Percentiles rank a stretch among this genome's conserved stretches.
Evolutionary conservation across 2,888 invertebrate genomes (phyloP).

Genomic region (Capitulum mitella): DNA sequence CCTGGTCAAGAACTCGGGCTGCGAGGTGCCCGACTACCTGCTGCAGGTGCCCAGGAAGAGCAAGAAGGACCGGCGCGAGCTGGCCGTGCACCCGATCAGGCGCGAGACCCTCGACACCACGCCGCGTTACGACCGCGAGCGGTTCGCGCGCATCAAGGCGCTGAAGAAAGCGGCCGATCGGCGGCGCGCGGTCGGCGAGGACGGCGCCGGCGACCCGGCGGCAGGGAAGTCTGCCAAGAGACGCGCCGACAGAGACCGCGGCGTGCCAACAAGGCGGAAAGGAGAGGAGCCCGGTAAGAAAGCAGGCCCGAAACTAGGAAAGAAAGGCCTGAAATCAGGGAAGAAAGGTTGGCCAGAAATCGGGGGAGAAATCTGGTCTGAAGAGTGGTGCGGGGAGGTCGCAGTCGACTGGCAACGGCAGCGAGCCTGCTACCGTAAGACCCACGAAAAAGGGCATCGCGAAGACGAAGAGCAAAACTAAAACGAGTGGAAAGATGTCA

Average conservation of each 20-base stretch:
- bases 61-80: slow-evolving; percentile 49
- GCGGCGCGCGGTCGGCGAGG: background rate
- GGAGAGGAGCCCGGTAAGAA: background rate
- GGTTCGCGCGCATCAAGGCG: slow-evolving; percentile 1
- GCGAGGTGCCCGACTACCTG: slow-evolving; percentile 87
- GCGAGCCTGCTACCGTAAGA: background rate
- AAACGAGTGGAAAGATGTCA: background rate
- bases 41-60: slow-evolving; percentile 61
- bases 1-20: slow-evolving; percentile 83
- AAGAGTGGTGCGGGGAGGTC: background rate
- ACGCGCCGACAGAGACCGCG: background rate
- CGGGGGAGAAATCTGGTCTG: background rate
- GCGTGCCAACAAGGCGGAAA: background rate
- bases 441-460: background rate
- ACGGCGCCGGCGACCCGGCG: too few species aligned
- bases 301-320: background rate
- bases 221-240: background rate
- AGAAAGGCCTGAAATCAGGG: background rate
- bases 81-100: slow-evolving; percentile 7
- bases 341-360: background rate
- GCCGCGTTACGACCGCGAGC: background rate
- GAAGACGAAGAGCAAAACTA: background rate
- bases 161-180: background rate
- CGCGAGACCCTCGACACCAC: slow-evolving; percentile 1
- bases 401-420: background rate